Conservation (phyloP, 2,797 vertebrate genomes). For the Aotus griseimembra region DNA sequence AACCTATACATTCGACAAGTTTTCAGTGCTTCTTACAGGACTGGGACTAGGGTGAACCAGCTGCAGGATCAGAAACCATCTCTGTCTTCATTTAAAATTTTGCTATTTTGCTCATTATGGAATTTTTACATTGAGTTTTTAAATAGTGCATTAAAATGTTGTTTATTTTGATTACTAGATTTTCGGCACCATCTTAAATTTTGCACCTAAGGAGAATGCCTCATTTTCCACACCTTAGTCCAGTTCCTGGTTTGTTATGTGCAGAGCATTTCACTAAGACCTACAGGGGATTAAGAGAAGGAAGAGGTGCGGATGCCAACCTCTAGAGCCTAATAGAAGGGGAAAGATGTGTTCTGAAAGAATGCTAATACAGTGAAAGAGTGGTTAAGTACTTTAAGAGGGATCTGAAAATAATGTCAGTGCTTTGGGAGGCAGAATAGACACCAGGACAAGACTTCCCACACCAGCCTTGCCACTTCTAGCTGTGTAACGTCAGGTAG, state of each 20-base stretch:
- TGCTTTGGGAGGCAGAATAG: neutral
- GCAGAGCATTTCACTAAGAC: neutral
- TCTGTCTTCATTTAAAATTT: neutral
- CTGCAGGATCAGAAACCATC: neutral
- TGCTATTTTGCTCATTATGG: neutral
- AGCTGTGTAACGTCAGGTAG: neutral
- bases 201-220: neutral
- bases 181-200: neutral
- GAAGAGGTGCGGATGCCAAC: neutral
- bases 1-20: neutral
- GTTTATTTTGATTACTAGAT: neutral
- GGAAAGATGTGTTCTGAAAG: neutral
- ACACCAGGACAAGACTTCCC: neutral
- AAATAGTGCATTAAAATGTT: neutral
- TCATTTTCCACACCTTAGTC: neutral
- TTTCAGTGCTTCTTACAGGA: neutral
- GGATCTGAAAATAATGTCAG: neutral
- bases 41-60: neutral
- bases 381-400: neutral
- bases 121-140: slow-evolving; percentile 22
- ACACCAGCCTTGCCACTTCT: neutral
- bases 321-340: neutral
- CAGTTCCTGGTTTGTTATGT: neutral
- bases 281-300: neutral
- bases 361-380: neutral